Percentiles rank a stretch among this genome's conserved stretches.
Conservation (phyloP, 2,888 invertebrate species). For the Callyntrura sp. region DNA sequence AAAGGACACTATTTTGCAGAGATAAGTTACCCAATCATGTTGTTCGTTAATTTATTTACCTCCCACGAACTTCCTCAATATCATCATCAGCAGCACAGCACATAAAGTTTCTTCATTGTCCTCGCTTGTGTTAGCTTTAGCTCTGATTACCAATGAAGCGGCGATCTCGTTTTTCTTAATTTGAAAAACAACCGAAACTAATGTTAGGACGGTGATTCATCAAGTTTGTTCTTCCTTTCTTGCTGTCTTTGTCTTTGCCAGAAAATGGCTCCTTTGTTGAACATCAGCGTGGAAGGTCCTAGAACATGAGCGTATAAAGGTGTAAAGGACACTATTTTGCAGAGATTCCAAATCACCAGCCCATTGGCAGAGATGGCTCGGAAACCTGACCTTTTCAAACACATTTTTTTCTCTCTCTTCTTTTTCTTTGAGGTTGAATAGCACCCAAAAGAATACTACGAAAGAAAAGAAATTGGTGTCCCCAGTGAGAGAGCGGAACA, state of each 20-base stretch:
- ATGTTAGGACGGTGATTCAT: slow-evolving; percentile 58
- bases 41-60: slow-evolving; percentile 14
- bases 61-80: slow-evolving; percentile 18
- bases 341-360: background rate
- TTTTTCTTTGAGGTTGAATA: slow-evolving; percentile 43
- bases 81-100: background rate
- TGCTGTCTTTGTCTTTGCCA: slow-evolving; percentile 37
- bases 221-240: slow-evolving; percentile 56
- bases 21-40: background rate
- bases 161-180: slow-evolving; percentile 31
- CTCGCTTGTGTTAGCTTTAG: background rate
- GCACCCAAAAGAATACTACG: slow-evolving; percentile 51
- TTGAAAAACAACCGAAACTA: slow-evolving; percentile 42
- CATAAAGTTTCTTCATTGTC: background rate
- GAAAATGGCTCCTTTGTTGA: background rate
- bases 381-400: slow-evolving; percentile 66
- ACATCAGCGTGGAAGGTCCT: too few relatives aligned
- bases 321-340: background rate
- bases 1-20: too few relatives aligned
- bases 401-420: background rate
- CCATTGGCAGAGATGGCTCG: slow-evolving; percentile 43
- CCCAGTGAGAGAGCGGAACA: slow-evolving; percentile 69
- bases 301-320: background rate
- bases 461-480: slow-evolving; percentile 46
- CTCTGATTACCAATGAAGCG: slow-evolving; percentile 1